phyloP scores from a whole-genome alignment of 64 coral and sea anemone species.

The Montipora cactus region DNA sequence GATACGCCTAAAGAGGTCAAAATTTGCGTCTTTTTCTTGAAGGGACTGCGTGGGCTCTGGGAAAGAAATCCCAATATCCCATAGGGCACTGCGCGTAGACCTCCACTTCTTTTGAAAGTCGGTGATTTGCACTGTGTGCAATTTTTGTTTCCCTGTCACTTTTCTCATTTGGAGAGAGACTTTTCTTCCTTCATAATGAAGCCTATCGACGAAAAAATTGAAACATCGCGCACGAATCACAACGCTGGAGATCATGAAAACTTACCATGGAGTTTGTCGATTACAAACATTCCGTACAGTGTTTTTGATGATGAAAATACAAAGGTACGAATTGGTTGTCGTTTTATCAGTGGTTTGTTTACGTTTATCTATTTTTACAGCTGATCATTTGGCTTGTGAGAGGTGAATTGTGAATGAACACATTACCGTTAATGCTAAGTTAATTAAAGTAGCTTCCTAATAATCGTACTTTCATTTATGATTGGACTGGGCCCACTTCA shows the following conservation, averaged over 20 bases:
- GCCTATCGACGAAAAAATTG: background rate
- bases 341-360: background rate
- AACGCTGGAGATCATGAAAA: constrained; percentile 41
- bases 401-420: too few relatives aligned
- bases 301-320: constrained; percentile 81
- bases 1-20: too few relatives aligned
- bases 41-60: background rate
- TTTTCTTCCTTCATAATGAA: constrained; percentile 25
- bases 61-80: background rate
- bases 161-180: background rate
- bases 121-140: constrained; percentile 3
- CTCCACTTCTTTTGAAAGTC: background rate
- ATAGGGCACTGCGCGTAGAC: background rate
- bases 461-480: too few relatives aligned
- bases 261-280: constrained; percentile 71
- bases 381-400: too few relatives aligned
- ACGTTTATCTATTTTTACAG: too few relatives aligned
- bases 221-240: background rate
- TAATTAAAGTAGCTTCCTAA: too few relatives aligned
- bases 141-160: background rate
- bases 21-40: too few relatives aligned
- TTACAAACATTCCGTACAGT: constrained; percentile 79
- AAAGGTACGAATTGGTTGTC: constrained; percentile 55
- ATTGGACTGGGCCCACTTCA: too few relatives aligned
- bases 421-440: too few relatives aligned